Evolutionary conservation across 2,797 vertebrate genomes (phyloP).

Genomic region (Intellagama lesueurii): DNA sequence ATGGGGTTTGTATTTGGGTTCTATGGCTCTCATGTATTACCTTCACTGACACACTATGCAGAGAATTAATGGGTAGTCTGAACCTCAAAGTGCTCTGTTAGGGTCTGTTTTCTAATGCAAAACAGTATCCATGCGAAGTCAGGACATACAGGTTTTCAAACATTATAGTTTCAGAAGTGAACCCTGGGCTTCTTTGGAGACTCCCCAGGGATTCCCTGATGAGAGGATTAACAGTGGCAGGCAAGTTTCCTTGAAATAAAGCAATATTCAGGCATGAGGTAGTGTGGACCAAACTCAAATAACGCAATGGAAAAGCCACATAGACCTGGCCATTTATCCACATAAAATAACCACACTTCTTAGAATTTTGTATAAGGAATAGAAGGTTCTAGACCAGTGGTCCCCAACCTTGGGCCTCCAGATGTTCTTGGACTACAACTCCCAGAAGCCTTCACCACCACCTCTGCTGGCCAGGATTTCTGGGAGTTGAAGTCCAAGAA

Average conservation of each 20-base stretch:
- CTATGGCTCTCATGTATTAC: conserved; percentile 7
- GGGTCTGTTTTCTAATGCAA: neutral
- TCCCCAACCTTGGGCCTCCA: too few species aligned
- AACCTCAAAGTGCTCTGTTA: conserved; percentile 4
- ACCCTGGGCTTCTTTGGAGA: neutral
- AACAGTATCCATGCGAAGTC: conserved; percentile 5
- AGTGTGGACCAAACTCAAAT: neutral
- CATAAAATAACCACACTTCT: neutral
- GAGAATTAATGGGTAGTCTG: neutral
- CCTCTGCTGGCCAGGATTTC: too few species aligned
- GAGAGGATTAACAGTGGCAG: neutral
- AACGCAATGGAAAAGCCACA: neutral
- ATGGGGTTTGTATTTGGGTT: conserved; percentile 22
- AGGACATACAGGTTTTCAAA: neutral
- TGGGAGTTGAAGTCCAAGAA: too few species aligned
- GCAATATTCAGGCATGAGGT: neutral
- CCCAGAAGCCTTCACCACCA: too few species aligned
- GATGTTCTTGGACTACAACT: too few species aligned
- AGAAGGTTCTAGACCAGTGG: too few species aligned
- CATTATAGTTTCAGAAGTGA: neutral
- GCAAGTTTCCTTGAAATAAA: neutral
- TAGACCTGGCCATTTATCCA: neutral
- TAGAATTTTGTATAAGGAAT: neutral
- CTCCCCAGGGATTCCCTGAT: neutral
- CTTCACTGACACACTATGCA: conserved; percentile 13